Evolutionary conservation across 2,113 vertebrate genomes (phyloP), one percentile per base, ranked within the genome.

Genomic region (Pterocles burchelli): DNA sequence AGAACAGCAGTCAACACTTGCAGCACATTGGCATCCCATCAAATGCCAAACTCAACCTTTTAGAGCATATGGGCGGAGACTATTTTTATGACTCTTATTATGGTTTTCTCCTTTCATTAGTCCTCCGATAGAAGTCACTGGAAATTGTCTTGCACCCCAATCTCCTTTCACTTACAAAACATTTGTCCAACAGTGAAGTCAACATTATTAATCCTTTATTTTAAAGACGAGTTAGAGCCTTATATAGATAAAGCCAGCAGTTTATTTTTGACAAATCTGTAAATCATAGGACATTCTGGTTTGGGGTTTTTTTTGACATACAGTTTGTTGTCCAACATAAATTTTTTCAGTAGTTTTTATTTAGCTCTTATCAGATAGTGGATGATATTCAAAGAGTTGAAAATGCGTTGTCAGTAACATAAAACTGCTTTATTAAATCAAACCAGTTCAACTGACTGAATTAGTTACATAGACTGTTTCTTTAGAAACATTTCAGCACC

Each of bases 1-100:
- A 89, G 89, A 96, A 61, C 59, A 81, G 80, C 96, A 96, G 87
- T 95, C 94, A 95, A 93, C 88, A 94, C 86, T 96, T 73, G 61
- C 72, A 89, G 94, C 70, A 58, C 89, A 72, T 19, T 96, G 96
- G 92, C 90, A 95, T 84, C 62, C 54, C 45, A 84, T 93, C 80
- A 84, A 88, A 91, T 95, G 79, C 77, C 93, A 94, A 86, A 82
- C 25, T 51, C 7, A 0, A 90, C 59, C 72, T 92, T 90, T 72
- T 28, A 63, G 28, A 87, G 76, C 31, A 58, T 80, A 66, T 75
- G 62, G 88, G 80, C 93, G 76, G 49, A 68, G 49, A 92, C 66
- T 33, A 88, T 75, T 94, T 95, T 95, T 96, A 88, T 9, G 4
- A 54, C 58, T 80, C 61, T 82, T 76, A 71, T 75, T 90, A 67